Base-by-base conservation (phyloP, 2,888 invertebrate species). In the Chrysodeixis includens region DNA sequence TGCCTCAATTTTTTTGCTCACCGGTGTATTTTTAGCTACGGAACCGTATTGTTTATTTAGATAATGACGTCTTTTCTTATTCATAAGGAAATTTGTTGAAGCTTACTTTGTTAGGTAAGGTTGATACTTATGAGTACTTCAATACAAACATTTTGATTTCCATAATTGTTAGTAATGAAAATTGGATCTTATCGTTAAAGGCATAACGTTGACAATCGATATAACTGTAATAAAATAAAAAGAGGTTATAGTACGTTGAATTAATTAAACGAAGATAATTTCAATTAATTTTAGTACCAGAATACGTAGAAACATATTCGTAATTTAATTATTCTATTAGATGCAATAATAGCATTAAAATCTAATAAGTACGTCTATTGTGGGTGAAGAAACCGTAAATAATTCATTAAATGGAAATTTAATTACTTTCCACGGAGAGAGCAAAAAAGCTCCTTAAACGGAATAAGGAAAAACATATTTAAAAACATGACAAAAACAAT, bases 11-110 rank as follows among this genome's bases (percentile, higher is more conserved):
- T 63, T 74, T 74, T 74, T 61, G 60, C 44, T 30, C 54, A 30
- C 5, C 52, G 51, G 51, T 74, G 32, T 66, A 62, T 71, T 64
- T 70, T 71, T 44, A 52, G 44, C 20, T 18, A 22, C n/a, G 49
- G 18, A 56, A 62, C 20, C 55, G 26, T 16, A 18, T 62, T 59
- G 59, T 66, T 70, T 66, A 35, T 53, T 61, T 32, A 30, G 44
- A 30, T 66, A 61, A 61, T 66, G 61, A 54, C 53, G 61, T 51
- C 46, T 18, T 18, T 20, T 74, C 63, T 64, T 51, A 0, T 7
- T 44, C 16, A 5, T 44, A 16, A 44, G 14, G n/a, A 46, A 44
- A 16, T 20, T 16, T 54, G 9, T n/a, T n/a, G n/a, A n/a, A n/a
- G n/a, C n/a, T n/a, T n/a, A n/a, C n/a, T n/a, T n/a, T n/a, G n/a